Base-by-base conservation (phyloP, 2,888 invertebrate species). In the Bugulina stolonifera region DNA sequence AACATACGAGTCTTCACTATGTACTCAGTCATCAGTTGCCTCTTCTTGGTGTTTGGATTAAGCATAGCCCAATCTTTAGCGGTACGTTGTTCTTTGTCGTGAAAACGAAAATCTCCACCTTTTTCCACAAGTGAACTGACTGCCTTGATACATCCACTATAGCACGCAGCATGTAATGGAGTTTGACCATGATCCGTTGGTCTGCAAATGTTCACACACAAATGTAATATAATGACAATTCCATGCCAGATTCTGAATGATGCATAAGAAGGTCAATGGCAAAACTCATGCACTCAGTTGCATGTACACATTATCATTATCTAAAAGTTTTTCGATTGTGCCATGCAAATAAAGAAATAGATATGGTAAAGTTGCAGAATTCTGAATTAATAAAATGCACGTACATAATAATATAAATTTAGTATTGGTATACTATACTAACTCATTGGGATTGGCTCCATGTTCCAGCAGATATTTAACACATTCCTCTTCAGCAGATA, bases 401-500 rank as follows among this genome's bases (percentile, higher is more conserved):
- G n/a, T n/a, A n/a, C n/a, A n/a, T n/a, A n/a, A n/a, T n/a, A n/a
- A n/a, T n/a, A n/a, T n/a, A n/a, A 23, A 18, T 64, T 18, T 22
- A 18, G 69, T 27, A n/a, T n/a, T n/a, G n/a, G n/a, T n/a, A n/a
- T n/a, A n/a, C 18, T 54, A 1, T 34, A 75, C 79, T 77, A 77
- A 82, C 82, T 79, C 79, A 77, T 86, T 86, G n/a, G 86, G 84
- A 76, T 85, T 81, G 23, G 86, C 86, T 72, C 85, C 85, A 71
- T 81, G 75, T 64, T 80, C 77, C 32, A 86, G 76, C 22, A 86
- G 80, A 29, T 80, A 73, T 34, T 80, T 77, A 1, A 81, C 83
- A 64, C 80, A 77, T 32, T 78, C 78, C 34, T 79, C 77, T 71
- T 81, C 79, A 22, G 82, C 83, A 43, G 78, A 78, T 69, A 79